Conservation (phyloP, 2,113 vertebrate genomes). For the Petaurus breviceps region DNA sequence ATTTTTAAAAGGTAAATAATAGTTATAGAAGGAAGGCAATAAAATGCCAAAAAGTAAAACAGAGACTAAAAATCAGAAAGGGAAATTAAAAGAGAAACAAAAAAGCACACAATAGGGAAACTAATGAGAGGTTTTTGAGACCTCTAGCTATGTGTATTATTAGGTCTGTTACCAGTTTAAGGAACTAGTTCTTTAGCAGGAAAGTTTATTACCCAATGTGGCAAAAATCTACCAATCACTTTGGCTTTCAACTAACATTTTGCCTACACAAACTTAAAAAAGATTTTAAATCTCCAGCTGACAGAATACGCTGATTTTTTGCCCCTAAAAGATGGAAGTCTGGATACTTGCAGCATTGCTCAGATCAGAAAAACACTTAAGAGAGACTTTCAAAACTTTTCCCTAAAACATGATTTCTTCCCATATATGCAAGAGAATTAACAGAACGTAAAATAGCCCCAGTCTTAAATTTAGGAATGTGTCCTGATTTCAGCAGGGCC, state of each 20-base stretch:
- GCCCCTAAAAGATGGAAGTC: not conserved
- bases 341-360: not conserved
- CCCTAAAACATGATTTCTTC: not conserved
- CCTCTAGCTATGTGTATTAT: too few species aligned
- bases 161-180: not conserved
- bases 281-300: not conserved
- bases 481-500: slow-evolving; percentile 38
- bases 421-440: slow-evolving; percentile 27
- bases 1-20: not conserved
- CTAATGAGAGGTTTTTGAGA: not conserved
- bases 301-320: not conserved
- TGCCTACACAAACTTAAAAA: not conserved
- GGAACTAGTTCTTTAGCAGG: not conserved
- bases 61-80: not conserved
- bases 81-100: not conserved
- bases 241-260: not conserved
- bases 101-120: not conserved
- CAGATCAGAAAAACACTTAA: not conserved
- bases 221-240: not conserved
- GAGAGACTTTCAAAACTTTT: slow-evolving; percentile 26
- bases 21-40: not conserved
- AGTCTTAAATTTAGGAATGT: slow-evolving; percentile 20
- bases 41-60: not conserved
- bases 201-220: not conserved
- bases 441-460: not conserved